Evolutionary conservation across 2,888 invertebrate species (phyloP), one percentile per base, ranked within the genome.

Genomic region (Anaspis maculata): DNA sequence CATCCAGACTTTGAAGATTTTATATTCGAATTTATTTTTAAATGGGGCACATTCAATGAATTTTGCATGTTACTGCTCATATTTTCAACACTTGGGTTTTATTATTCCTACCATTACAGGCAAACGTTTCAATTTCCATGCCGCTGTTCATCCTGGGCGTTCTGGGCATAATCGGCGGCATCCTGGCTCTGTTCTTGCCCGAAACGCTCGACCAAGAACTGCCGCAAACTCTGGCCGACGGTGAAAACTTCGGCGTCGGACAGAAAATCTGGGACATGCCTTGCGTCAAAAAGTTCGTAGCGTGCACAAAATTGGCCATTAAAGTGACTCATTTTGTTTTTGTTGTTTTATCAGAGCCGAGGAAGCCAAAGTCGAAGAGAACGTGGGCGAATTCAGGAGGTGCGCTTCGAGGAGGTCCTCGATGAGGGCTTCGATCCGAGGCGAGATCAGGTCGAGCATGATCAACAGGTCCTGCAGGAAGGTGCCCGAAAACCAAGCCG

Each of bases 151-250:
- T 91, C 33, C 68, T 90, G 25, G 91, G 90, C 1, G 66, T 75
- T 0, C 57, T 89, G 21, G 86, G 88, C 1, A 73, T 89, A 3
- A 30, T 74, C 0, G 87, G 87, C 0, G 89, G 88, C 1, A 50
- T 79, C 2, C 62, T 89, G n/a, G 77, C 84, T 25, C 71, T 90
- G 1, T 77, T 86, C 49, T 67, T 91, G 2, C 89, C 90, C 0
- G 90, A 91, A 68, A 90, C 90, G 0, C 72, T 89, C 52, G 83
- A 84, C 57, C 81, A 83, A 26, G 87, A 87, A 52, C 70, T 91
- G 59, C 90, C 90, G 0, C 89, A 89, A 60, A 87, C 88, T 0
- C 64, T 91, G 5, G 78, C 77, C 41, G 90, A 91, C 56, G 90
- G 90, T 7, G 89, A 90, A 66, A 74, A 83, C 51, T 90, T 90